phyloP scores from a whole-genome alignment of 2,888 invertebrate genomes.

The Erannis defoliaria region DNA sequence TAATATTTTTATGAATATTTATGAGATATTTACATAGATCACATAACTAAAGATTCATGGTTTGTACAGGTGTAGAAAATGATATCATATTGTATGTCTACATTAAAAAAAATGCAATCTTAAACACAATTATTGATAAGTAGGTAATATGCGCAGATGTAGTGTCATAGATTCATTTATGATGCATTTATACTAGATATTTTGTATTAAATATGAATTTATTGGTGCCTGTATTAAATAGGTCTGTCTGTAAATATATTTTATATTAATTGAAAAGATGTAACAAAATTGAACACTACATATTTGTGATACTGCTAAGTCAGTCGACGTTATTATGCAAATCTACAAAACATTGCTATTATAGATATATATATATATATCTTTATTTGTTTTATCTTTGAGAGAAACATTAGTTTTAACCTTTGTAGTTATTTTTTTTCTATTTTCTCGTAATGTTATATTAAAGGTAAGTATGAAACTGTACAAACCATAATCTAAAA shows the following conservation, averaged over 20 bases:
- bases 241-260: neutral
- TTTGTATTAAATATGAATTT: neutral
- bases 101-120: neutral
- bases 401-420: slow-evolving; percentile 3
- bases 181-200: neutral
- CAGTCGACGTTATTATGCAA: neutral
- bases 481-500: slow-evolving; percentile 18
- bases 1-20: slow-evolving; percentile 12
- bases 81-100: neutral
- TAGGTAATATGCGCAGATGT: neutral
- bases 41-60: slow-evolving; percentile 22
- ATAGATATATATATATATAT: neutral
- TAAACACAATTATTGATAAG: neutral
- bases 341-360: neutral
- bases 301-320: neutral
- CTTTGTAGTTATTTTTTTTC: neutral
- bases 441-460: neutral
- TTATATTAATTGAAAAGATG: neutral
- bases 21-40: slow-evolving; percentile 33
- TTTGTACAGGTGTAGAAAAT: slow-evolving; percentile 34
- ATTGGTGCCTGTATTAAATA: neutral
- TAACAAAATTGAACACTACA: neutral
- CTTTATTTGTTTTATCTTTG: slow-evolving; percentile 8
- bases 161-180: neutral
- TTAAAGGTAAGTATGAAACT: slow-evolving; percentile 6